These are phyloP conservation scores for Willowsia nigromaculata DNA, from an alignment of 2,888 invertebrate genomes.

Conservation along the genomic window DNA sequence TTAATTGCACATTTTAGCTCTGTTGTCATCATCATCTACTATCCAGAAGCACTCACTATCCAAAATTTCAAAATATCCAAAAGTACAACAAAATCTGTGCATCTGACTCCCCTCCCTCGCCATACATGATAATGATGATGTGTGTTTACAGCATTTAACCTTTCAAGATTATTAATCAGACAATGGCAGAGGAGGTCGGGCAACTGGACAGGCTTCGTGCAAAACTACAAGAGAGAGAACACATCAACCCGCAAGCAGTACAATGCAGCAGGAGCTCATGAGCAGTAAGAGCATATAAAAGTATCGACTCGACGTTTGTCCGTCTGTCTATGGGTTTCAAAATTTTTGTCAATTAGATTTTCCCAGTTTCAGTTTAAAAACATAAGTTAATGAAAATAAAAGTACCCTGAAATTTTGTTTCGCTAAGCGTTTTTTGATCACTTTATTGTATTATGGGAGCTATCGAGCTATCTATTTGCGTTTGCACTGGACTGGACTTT, in stretches of 20 bases:
- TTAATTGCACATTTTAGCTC: neutral
- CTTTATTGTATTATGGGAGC: too few species aligned
- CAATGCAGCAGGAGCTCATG: neutral
- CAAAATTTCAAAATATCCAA: too few species aligned
- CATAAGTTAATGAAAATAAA: too few species aligned
- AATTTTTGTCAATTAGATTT: too few species aligned
- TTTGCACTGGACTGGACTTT: too few species aligned
- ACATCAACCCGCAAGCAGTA: constrained; percentile 34
- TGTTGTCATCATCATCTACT: neutral
- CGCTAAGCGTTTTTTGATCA: too few species aligned
- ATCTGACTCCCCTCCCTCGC: neutral
- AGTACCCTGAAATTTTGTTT: too few species aligned
- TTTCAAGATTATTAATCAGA: constrained; percentile 42
- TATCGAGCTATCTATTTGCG: too few species aligned
- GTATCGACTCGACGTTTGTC: constrained; percentile 16
- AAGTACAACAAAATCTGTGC: too few species aligned
- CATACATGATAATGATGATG: neutral
- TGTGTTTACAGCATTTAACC: neutral
- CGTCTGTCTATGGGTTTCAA: too few species aligned
- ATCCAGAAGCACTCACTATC: neutral
- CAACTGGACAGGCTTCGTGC: constrained; percentile 9
- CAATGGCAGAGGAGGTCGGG: constrained; percentile 32
- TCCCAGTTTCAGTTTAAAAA: too few species aligned
- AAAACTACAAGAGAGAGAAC: neutral
- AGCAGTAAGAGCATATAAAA: neutral